phyloP scores from a whole-genome alignment of 2,113 vertebrate genomes.

The Gobiocypris rarus region DNA sequence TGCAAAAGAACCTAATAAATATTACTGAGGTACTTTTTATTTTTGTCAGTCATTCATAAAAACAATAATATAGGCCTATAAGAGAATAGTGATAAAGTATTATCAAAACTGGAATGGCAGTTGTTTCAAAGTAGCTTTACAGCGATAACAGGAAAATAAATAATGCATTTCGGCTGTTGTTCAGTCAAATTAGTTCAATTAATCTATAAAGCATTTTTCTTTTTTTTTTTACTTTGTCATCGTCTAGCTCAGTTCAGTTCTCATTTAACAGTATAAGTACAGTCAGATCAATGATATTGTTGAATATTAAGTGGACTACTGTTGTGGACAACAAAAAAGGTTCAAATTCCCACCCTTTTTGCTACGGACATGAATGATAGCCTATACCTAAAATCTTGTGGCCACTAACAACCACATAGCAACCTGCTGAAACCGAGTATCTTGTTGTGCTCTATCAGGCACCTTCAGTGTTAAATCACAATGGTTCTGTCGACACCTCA shows the following conservation, averaged over 20 bases:
- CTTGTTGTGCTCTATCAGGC: conserved; percentile 42
- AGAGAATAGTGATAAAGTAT: too few relatives aligned
- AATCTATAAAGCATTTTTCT: background rate
- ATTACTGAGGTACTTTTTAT: background rate
- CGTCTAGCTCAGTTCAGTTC: too few relatives aligned
- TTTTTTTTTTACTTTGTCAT: too few relatives aligned
- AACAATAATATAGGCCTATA: too few relatives aligned
- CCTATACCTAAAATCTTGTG: background rate
- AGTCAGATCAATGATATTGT: too few relatives aligned
- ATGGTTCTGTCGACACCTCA: conserved; percentile 60
- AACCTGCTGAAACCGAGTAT: conserved; percentile 10
- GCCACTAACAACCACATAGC: background rate
- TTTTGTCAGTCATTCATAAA: background rate
- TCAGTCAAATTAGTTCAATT: too few relatives aligned
- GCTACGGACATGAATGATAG: background rate
- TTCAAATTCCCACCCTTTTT: background rate
- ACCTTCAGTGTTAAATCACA: conserved; percentile 60
- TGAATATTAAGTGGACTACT: background rate
- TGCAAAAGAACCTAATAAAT: background rate
- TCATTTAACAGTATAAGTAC: too few relatives aligned
- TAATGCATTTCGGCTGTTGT: too few relatives aligned
- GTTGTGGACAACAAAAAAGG: background rate
- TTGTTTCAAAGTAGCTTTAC: too few relatives aligned
- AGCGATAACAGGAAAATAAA: too few relatives aligned
- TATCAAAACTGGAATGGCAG: too few relatives aligned